phyloP scores from a whole-genome alignment of 1,140 invertebrate genomes.

The Stegodyphus mimosarum region DNA sequence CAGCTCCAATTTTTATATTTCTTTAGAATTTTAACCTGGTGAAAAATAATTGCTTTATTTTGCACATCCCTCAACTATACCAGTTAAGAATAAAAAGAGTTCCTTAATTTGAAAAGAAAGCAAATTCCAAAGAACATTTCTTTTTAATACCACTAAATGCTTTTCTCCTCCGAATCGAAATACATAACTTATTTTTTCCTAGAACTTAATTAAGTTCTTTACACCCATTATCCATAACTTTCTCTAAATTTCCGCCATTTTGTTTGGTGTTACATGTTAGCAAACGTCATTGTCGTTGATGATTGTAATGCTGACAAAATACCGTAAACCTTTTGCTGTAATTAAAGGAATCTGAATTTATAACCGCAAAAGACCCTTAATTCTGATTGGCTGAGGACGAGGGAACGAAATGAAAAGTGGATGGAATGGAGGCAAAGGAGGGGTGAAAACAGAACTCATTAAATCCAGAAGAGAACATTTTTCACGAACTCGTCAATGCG shows the following conservation, averaged over 20 bases:
- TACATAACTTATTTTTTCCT: no score
- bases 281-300: conserved; percentile 48
- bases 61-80: no score
- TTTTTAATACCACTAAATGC: no score
- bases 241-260: neutral
- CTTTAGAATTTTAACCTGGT: no score
- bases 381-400: conserved; percentile 31
- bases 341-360: conserved; percentile 52
- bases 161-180: no score
- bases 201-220: no score
- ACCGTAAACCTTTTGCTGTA: conserved; percentile 32
- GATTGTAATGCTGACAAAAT: conserved; percentile 39
- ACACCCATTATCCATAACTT: no score
- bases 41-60: no score
- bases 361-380: conserved; percentile 5
- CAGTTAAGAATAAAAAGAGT: no score
- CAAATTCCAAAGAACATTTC: no score
- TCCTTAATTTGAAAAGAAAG: no score
- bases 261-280: conserved; percentile 1
- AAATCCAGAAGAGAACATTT: conserved; percentile 34
- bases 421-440: neutral
- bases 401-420: neutral
- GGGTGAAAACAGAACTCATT: conserved; percentile 29
- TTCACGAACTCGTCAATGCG: conserved; percentile 32
- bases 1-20: no score